Percentiles rank a stretch among this genome's conserved stretches.
Evolutionary conservation across 2,113 vertebrate species (phyloP).

Genomic region (Psittacara wagleri): DNA sequence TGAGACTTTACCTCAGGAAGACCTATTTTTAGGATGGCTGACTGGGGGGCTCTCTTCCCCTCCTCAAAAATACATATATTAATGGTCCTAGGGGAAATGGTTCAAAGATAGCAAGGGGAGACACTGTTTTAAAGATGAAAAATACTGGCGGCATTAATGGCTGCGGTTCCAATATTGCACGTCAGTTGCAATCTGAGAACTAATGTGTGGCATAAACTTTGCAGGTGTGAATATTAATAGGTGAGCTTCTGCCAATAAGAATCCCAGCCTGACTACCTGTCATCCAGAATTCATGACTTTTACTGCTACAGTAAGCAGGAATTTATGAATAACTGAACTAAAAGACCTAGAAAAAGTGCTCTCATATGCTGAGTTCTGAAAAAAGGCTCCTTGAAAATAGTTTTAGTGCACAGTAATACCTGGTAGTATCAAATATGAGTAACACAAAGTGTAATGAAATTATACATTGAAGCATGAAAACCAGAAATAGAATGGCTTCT

Average conservation of each 20-base stretch:
- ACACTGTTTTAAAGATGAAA: not conserved
- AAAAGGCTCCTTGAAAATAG: not conserved
- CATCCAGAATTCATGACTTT: not conserved
- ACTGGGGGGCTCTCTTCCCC: not conserved
- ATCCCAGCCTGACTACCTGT: not conserved
- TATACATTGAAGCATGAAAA: not conserved
- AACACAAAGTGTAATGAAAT: not conserved
- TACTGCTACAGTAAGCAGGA: not conserved
- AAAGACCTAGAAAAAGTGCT: not conserved
- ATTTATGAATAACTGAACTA: not conserved
- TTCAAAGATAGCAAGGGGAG: not conserved
- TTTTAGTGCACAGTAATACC: not conserved
- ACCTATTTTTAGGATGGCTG: not conserved
- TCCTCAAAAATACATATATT: not conserved
- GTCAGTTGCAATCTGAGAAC: not conserved
- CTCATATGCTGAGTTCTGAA: not conserved
- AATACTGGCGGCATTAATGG: not conserved
- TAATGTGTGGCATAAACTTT: not conserved
- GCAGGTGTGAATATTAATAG: not conserved
- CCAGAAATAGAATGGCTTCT: not conserved
- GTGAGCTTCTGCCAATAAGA: not conserved
- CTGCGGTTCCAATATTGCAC: fast-evolving
- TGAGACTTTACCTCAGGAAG: not conserved
- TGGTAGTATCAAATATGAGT: not conserved
- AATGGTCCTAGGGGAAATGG: not conserved